A percentile compares a stretch with the other conserved stretches of the same genome.
phyloP scores from a whole-genome alignment of 1,140 invertebrate genomes.

The Drosophila pseudoobscura region DNA sequence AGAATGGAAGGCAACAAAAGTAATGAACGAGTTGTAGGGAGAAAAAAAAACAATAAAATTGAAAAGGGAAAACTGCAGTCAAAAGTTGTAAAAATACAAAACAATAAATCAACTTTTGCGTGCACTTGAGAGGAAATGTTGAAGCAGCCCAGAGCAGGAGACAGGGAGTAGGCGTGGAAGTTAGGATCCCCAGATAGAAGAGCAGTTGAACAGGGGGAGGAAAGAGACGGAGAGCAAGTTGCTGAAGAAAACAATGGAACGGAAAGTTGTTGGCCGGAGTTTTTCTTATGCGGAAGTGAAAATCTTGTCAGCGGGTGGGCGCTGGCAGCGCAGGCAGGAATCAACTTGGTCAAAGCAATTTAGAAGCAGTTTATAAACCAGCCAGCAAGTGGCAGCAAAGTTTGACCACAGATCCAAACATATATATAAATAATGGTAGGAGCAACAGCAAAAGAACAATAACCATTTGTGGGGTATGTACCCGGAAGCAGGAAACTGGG shows the following conservation, averaged over 20 bases:
- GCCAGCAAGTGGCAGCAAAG: slow-evolving; percentile 20
- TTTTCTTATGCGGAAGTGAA: slow-evolving; percentile 50
- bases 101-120: slow-evolving; percentile 60
- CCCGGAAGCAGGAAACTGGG: slow-evolving; percentile 5
- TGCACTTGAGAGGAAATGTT: slow-evolving; percentile 20
- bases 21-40: background rate
- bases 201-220: slow-evolving; percentile 7
- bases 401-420: slow-evolving; percentile 52
- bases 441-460: slow-evolving; percentile 14
- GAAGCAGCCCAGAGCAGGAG: no score
- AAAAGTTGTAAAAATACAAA: slow-evolving; percentile 59
- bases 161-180: no score
- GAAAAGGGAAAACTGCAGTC: slow-evolving; percentile 32
- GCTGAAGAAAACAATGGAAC: slow-evolving; percentile 42
- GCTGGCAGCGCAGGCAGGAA: slow-evolving; percentile 3
- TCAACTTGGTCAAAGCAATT: slow-evolving; percentile 63
- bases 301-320: slow-evolving; percentile 47
- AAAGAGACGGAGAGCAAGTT: slow-evolving; percentile 7
- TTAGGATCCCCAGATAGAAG: background rate
- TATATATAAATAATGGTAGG: no score
- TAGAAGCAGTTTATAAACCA: slow-evolving; percentile 62
- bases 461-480: slow-evolving; percentile 24
- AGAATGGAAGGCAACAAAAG: slow-evolving; percentile 21
- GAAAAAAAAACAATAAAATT: slow-evolving; percentile 46
- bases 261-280: slow-evolving; percentile 38